Conservation (phyloP, 2,797 vertebrate species). For the Thunnus albacares region DNA sequence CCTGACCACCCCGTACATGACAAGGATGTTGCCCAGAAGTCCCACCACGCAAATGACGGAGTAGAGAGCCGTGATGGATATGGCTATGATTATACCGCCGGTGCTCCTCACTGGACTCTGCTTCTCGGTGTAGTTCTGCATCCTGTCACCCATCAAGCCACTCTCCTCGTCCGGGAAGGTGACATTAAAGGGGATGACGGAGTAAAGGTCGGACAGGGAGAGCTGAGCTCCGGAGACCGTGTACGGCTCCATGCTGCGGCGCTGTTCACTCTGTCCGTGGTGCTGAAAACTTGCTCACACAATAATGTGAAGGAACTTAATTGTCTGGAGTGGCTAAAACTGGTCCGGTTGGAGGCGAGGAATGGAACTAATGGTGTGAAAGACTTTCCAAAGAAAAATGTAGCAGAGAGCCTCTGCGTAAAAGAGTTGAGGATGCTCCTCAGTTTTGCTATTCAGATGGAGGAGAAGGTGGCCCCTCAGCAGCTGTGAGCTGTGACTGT, state of each 20-base stretch:
- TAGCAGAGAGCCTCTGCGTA: not conserved
- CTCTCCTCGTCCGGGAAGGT: conserved; percentile 79
- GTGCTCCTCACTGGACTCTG: conserved; percentile 74
- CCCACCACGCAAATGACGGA: conserved; percentile 94
- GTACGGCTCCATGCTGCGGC: conserved; percentile 84
- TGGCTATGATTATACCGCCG: conserved; percentile 83
- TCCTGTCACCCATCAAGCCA: conserved; percentile 67
- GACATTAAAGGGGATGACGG: conserved; percentile 83
- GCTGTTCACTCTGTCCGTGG: conserved; percentile 34
- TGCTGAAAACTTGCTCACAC: conserved; percentile 54
- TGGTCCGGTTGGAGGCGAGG: not conserved
- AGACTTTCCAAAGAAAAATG: conserved; percentile 8
- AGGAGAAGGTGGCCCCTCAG: conserved; percentile 4
- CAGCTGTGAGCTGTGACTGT: conserved; percentile 19
- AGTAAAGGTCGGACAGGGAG: conserved; percentile 79
- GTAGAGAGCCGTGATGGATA: conserved; percentile 93
- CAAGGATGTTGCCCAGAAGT: conserved; percentile 94
- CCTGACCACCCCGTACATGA: conserved; percentile 98
- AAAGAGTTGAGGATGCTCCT: not conserved
- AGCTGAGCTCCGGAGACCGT: conserved; percentile 78
- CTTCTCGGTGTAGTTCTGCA: conserved; percentile 81
- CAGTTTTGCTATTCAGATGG: conserved; percentile 13
- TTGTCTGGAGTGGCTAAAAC: not conserved
- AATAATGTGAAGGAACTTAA: not conserved
- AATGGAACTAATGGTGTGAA: not conserved